Conservation (phyloP, 2,888 invertebrate genomes). For the Drosophila barbarae region DNA sequence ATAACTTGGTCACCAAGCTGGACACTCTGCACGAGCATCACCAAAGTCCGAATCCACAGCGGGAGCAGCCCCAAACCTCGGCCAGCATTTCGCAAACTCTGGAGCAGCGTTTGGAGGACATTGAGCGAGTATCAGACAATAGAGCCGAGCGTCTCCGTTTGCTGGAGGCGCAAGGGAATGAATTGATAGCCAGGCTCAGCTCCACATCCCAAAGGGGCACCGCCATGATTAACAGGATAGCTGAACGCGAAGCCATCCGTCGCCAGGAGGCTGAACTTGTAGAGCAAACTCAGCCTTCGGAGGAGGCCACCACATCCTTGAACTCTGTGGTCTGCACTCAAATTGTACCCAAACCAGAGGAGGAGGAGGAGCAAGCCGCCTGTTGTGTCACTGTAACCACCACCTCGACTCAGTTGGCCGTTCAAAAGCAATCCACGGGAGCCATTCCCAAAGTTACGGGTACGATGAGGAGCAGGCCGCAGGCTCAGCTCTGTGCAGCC, state of each 20-base stretch:
- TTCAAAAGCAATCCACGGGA: constrained; percentile 54
- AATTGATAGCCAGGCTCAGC: constrained; percentile 81
- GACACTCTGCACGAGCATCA: constrained; percentile 75
- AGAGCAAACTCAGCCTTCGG: constrained; percentile 48
- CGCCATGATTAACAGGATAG: constrained; percentile 75
- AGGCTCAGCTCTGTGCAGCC: constrained; percentile 69
- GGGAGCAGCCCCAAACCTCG: constrained; percentile 10
- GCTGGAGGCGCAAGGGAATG: constrained; percentile 90
- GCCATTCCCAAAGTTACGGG: constrained; percentile 51
- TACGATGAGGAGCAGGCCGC: constrained; percentile 45
- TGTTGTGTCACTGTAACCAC: constrained; percentile 71
- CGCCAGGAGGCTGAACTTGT: constrained; percentile 57
- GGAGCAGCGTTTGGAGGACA: constrained; percentile 74
- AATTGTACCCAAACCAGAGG: constrained; percentile 62
- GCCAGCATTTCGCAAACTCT: constrained; percentile 54
- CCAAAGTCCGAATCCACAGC: neutral
- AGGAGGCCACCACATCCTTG: constrained; percentile 45
- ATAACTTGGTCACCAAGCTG: constrained; percentile 61
- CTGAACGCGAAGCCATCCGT: constrained; percentile 69
- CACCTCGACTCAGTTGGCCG: constrained; percentile 71
- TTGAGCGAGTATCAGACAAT: constrained; percentile 73
- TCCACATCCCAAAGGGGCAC: constrained; percentile 76
- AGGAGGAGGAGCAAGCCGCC: constrained; percentile 31
- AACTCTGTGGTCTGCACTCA: constrained; percentile 67
- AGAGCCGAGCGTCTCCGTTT: constrained; percentile 78